Base-by-base conservation (phyloP, 2,113 vertebrate genomes). In the Paedocypris sp. region DNA sequence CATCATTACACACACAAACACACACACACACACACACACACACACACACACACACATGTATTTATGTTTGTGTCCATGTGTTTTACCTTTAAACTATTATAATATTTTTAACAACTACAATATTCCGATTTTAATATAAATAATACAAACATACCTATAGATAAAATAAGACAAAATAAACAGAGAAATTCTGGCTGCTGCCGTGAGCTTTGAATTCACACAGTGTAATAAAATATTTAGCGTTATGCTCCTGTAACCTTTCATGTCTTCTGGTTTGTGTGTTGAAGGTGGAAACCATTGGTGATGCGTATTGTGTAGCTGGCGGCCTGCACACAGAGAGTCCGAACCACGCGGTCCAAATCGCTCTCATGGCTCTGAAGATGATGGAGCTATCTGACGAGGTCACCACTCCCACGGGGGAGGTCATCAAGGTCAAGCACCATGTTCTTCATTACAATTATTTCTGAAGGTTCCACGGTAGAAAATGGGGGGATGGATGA, bases 301-400 rank as follows among this genome's bases (percentile, higher is more conserved):
- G 95, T 1, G 95, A 98, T 67, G 95, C 95, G 0, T 98, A 98
- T 61, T 98, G 95, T 73, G 95, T 98, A 1, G 95, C 93, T 18
- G 95, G 91, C 50, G 95, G 95, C 13, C 79, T 98, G 13, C 94
- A 98, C 77, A 96, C 87, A 67, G 92, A 97, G 74, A 94, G 90
- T 43, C 86, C 91, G 22, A 94, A 86, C 1, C 95, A 98, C 0
- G 94, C 94, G 2, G 80, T 91, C 45, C 93, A 93, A 68, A 94
- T 97, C 64, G 92, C 95, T 1, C 76, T 91, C 62, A 98, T 98
- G 95, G 90, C 93, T 25, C 75, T 98, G 76, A 94, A 92, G 84
- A 98, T 98, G 94, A 97, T 98, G 91, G 93, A 94, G 62, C 88
- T 97, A 16, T 96, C 95, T 26, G 82, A 89, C 10, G 90, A 93